phyloP scores from a whole-genome alignment of 2,797 vertebrate genomes.

The Trachurus trachurus region DNA sequence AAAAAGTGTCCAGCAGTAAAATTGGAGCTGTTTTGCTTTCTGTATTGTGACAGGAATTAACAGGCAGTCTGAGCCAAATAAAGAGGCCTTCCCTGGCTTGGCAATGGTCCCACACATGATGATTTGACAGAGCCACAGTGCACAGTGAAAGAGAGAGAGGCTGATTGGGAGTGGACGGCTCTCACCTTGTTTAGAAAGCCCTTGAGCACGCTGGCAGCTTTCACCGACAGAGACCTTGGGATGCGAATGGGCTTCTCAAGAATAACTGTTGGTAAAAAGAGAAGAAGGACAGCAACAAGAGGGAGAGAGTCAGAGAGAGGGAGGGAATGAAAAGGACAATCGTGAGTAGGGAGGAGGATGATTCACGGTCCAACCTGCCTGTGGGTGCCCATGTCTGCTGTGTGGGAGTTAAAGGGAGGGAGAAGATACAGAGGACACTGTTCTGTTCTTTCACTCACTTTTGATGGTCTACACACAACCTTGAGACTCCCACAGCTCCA shows the following conservation, averaged over 20 bases:
- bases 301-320: conserved; percentile 33
- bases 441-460: conserved; percentile 57
- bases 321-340: conserved; percentile 62
- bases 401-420: conserved; percentile 64
- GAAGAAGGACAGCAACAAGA: conserved; percentile 47
- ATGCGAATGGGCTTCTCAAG: conserved; percentile 99
- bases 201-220: conserved; percentile 98
- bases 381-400: conserved; percentile 77
- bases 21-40: background rate
- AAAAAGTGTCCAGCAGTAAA: background rate
- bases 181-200: conserved; percentile 99
- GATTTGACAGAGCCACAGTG: conserved; percentile 15
- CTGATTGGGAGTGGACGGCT: conserved; percentile 47
- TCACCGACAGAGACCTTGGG: conserved; percentile 97
- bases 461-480: conserved; percentile 58
- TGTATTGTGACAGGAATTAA: background rate
- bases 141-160: background rate
- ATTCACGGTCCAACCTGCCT: conserved; percentile 73
- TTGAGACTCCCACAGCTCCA: conserved; percentile 67
- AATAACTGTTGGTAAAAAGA: conserved; percentile 87
- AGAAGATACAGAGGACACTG: conserved; percentile 53
- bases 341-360: conserved; percentile 73
- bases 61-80: conserved; percentile 5
- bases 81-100: conserved; percentile 17
- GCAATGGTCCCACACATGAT: conserved; percentile 29